Evolutionary conservation across 2,113 vertebrate species (phyloP), one percentile per base, ranked within the genome.

Genomic region (Charadrius vociferus): DNA sequence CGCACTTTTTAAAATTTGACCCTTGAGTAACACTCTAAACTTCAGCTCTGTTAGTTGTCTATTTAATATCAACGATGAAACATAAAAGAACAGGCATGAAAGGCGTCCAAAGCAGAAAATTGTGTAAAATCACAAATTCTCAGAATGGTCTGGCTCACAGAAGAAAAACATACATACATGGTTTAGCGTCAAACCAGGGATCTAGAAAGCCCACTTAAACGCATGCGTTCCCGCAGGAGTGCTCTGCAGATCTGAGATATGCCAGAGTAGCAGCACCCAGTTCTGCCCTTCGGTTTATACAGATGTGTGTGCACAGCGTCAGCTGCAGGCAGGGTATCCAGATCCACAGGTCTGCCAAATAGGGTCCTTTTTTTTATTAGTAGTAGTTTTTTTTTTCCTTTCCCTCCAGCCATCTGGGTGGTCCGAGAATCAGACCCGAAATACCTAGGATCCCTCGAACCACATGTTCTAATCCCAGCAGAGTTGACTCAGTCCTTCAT

Each of bases 401-500:
- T 47, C 9, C 30, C 91, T 82, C 39, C 65, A 88, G 86, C 83
- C 41, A 91, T 93, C 89, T 97, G 96, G 96, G 97, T 97, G 97
- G 97, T 97, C 97, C 3, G 77, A 89, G 78, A 91, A 85, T 88
- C 86, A 96, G 88, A 88, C 81, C 34, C 59, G 7, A 96, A 96
- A 97, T 96, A 92, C 83, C 86, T 96, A 96, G 81, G 82, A 96
- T 96, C 95, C 67, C 79, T 97, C 1, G 34, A 96, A 97, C 96
- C 95, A 96, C 96, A 95, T 95, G 95, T 92, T 97, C 77, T 90
- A 96, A 94, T 95, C 96, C 96, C 94, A 93, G 87, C 49, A 96
- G 96, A 84, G 88, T 68, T 97, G 97, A 98, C 93, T 97, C 96
- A 97, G 93, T 92, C 89, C 86, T 91, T 95, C 87, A 95, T 93